Evolutionary conservation across 2,888 invertebrate species (phyloP).

Genomic region (Dromius quadrimaculatus): DNA sequence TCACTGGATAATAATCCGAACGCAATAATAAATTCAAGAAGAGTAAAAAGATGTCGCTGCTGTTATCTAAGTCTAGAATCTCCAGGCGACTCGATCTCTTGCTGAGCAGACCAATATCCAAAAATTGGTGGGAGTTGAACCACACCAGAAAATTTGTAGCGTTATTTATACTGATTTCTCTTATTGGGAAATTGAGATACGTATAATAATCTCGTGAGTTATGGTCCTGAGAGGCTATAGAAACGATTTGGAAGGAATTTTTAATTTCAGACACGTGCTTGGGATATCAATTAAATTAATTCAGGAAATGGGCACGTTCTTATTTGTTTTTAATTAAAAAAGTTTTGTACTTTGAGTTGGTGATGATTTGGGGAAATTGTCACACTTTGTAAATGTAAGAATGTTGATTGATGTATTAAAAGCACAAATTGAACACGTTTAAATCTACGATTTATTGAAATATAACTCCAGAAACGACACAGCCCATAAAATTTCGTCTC

Average conservation of each 20-base stretch:
- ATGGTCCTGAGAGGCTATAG: not conserved
- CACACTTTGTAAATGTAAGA: too few relatives aligned
- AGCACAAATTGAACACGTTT: too few relatives aligned
- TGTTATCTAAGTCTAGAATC: slow-evolving; percentile 9
- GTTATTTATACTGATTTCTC: slow-evolving; percentile 45
- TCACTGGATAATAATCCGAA: slow-evolving; percentile 44
- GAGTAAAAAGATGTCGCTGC: slow-evolving; percentile 37
- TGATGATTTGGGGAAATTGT: too few relatives aligned
- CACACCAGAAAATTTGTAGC: slow-evolving; percentile 32
- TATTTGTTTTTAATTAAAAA: slow-evolving; percentile 17
- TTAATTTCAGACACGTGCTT: slow-evolving; percentile 23
- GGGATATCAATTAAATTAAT: slow-evolving; percentile 22
- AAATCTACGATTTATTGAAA: too few relatives aligned
- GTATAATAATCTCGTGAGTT: slow-evolving; percentile 30
- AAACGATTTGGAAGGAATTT: slow-evolving; percentile 18
- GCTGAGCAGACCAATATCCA: not conserved
- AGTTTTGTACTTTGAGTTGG: too few relatives aligned
- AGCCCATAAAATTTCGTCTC: too few relatives aligned
- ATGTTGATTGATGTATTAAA: too few relatives aligned
- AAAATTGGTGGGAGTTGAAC: slow-evolving; percentile 23
- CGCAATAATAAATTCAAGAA: slow-evolving; percentile 48
- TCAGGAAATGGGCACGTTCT: slow-evolving; percentile 1
- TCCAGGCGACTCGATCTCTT: not conserved
- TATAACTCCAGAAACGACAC: too few relatives aligned
- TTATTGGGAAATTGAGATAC: slow-evolving; percentile 43